Evolutionary conservation across 1,140 invertebrate genomes (phyloP), one percentile per base, ranked within the genome.

Genomic region (Eulimnadia texana): DNA sequence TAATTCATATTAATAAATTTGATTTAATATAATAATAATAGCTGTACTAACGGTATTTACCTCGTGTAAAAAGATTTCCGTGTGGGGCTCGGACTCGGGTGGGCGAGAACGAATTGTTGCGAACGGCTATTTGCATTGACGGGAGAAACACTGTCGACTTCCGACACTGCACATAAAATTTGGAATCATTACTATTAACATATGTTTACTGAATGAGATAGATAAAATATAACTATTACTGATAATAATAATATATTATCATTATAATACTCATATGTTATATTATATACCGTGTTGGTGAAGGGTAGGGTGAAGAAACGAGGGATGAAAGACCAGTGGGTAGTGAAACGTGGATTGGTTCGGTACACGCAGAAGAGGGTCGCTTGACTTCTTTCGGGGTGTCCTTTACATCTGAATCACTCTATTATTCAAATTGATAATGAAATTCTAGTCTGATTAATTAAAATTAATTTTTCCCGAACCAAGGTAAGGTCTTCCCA

Each of bases 401-500:
- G 11, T 61, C 60, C 11, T 54, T 54, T 28, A 28, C 22, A 29
- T 61, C 60, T 13, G 60, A 53, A 29, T 60, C 50, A 60, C 47
- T 60, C 58, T 51, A 47, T 19, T 11, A 50, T 6, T 50, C 20
- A 33, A 16, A 51, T 11, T 27, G 9, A 55, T 1, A 55, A 3
- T 22, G 27, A 3, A 19, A 42, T n/a, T 57, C 1, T 2, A 0
- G 9, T 27, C 25, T n/a, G 28, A 10, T 55, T 16, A 27, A 13
- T 52, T 19, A n/a, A 22, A 13, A 52, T n/a, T 13, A 13, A 29
- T 58, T 1, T 49, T 10, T 19, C 16, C 27, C 3, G 11, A 33
- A 89, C 83, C 27, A 92, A 73, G 0, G 84, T 84, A 2, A 93
- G 77, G 74, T 92, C 88, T 72, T 92, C 88, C 79, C 86, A 91